Conservation (phyloP, 2,113 vertebrate species). For the Diadophis punctatus region DNA sequence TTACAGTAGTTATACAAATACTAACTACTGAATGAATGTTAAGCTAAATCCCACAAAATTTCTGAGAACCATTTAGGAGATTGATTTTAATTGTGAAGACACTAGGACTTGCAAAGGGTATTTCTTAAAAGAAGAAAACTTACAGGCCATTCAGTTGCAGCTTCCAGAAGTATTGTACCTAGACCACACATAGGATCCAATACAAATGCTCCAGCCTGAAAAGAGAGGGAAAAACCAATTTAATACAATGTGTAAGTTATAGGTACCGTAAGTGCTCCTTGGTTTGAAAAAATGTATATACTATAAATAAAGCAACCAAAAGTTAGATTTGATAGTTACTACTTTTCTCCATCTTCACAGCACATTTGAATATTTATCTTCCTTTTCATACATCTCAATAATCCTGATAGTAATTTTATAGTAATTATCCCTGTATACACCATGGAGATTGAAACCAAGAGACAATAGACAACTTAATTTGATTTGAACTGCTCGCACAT, state of each 20-base stretch:
- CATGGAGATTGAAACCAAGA: not conserved
- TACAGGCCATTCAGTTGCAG: constrained; percentile 84
- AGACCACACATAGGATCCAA: constrained; percentile 94
- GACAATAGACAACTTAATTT: not conserved
- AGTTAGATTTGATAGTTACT: not conserved
- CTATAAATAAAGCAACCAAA: not conserved
- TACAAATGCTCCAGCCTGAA: constrained; percentile 75
- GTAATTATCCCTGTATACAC: not conserved
- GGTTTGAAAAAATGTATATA: not conserved
- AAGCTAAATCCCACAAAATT: not conserved
- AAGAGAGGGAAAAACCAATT: constrained; percentile 26
- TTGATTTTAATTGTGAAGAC: not conserved
- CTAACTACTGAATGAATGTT: not conserved
- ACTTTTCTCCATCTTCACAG: not conserved
- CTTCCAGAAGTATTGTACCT: constrained; percentile 87
- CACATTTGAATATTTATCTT: not conserved
- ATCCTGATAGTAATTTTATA: not conserved
- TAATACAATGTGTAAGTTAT: not conserved
- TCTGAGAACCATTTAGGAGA: not conserved
- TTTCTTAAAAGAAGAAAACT: constrained; percentile 34
- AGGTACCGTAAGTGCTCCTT: not conserved
- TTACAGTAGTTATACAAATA: not conserved
- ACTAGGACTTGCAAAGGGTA: not conserved
- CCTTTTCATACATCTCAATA: not conserved
- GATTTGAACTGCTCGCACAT: not conserved